Percentiles rank a stretch among this genome's conserved stretches.
Evolutionary conservation across 2,888 invertebrate genomes (phyloP).

Genomic region (Pyrrhia umbra): DNA sequence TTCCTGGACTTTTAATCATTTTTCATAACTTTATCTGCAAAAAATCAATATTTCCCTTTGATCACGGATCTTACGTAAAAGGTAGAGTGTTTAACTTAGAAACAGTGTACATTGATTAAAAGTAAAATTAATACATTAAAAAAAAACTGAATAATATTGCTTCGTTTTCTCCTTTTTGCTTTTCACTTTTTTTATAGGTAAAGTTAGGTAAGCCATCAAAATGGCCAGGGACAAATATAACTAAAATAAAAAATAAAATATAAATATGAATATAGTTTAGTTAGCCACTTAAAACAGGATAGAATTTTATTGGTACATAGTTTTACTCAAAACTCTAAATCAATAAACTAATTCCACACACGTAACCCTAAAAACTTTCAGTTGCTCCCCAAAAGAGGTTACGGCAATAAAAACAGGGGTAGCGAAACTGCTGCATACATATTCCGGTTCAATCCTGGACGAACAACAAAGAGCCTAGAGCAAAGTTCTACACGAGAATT

Average conservation of each 20-base stretch:
- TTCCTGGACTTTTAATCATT: conserved; percentile 24
- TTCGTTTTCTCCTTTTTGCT: no score
- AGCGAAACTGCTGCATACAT: conserved; percentile 48
- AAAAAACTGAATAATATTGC: no score
- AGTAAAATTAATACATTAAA: background rate
- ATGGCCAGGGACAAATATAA: no score
- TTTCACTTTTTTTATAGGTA: no score
- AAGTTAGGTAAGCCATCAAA: no score
- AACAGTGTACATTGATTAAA: conserved; percentile 3
- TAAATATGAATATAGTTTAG: no score
- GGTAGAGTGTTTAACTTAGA: conserved; percentile 1
- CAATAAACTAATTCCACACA: conserved; percentile 5
- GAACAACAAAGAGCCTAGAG: conserved; percentile 59
- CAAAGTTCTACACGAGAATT: conserved; percentile 61
- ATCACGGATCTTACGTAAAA: conserved; percentile 18
- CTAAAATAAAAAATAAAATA: no score
- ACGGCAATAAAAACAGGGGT: conserved; percentile 45
- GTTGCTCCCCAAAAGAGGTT: conserved; percentile 30
- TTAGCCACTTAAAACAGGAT: no score
- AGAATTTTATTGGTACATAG: background rate
- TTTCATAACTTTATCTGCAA: conserved; percentile 33
- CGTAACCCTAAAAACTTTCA: conserved; percentile 37
- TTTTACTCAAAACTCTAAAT: background rate
- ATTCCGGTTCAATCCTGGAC: conserved; percentile 51
- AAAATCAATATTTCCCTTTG: conserved; percentile 37